Percentiles rank a stretch among this genome's conserved stretches.
Evolutionary conservation across 2,797 vertebrate species (phyloP).

Genomic region (Diplodus puntazzo): DNA sequence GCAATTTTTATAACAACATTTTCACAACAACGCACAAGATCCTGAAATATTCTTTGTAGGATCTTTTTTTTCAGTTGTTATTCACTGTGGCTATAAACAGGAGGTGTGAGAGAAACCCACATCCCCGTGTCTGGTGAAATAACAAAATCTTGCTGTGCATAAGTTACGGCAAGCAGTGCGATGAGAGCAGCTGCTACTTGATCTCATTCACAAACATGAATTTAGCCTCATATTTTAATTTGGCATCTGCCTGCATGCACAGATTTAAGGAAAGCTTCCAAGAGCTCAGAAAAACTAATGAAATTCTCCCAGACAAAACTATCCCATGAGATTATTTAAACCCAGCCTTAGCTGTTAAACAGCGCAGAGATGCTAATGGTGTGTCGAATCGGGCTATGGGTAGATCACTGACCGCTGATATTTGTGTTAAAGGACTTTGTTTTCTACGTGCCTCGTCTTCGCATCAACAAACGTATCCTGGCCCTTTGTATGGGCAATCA

Average conservation of each 20-base stretch:
- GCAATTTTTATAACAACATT: constrained; percentile 13
- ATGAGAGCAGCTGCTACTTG: constrained; percentile 56
- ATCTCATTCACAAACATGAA: constrained; percentile 58
- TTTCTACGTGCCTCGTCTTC: constrained; percentile 95
- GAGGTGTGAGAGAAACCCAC: constrained; percentile 35
- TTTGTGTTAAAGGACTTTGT: constrained; percentile 91
- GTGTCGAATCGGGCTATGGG: neutral
- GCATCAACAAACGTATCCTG: constrained; percentile 97
- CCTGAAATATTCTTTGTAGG: neutral
- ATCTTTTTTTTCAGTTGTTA: constrained; percentile 6
- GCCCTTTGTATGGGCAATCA: constrained; percentile 98
- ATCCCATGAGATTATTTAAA: constrained; percentile 22
- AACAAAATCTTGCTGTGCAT: constrained; percentile 37
- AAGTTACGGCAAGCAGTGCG: constrained; percentile 49
- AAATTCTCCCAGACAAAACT: constrained; percentile 26
- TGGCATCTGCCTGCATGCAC: constrained; percentile 36
- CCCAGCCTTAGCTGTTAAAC: constrained; percentile 12
- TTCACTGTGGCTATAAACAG: constrained; percentile 41
- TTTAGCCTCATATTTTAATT: constrained; percentile 41
- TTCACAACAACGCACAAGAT: constrained; percentile 4
- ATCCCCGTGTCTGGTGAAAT: constrained; percentile 35
- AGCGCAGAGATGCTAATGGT: constrained; percentile 7
- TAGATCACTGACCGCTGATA: constrained; percentile 7
- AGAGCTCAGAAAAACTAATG: constrained; percentile 22
- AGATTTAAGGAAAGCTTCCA: constrained; percentile 37